Conservation (phyloP, 2,888 invertebrate genomes). For the Drosophila quinaria region DNA sequence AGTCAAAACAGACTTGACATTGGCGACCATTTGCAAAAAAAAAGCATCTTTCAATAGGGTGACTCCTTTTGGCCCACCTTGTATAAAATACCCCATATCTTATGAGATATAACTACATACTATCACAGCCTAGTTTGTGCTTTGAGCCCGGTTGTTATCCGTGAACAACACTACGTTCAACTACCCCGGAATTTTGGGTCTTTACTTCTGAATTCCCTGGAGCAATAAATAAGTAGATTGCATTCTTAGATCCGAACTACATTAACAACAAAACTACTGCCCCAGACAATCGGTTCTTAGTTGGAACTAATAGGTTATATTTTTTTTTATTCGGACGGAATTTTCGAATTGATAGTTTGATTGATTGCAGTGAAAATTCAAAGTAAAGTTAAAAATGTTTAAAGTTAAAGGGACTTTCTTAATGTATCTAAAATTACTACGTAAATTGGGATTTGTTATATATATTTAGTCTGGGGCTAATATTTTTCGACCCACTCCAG, state of each 20-base stretch:
- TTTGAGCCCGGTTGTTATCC: too few species aligned
- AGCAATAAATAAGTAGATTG: constrained; percentile 7
- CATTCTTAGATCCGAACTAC: background rate
- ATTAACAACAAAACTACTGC: background rate
- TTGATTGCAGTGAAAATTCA: background rate
- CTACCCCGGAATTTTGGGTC: too few species aligned
- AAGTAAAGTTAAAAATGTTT: background rate
- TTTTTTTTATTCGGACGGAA: background rate
- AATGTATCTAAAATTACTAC: background rate
- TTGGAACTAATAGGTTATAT: constrained; percentile 16
- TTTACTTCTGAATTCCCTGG: background rate
- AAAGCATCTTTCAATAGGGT: too few species aligned
- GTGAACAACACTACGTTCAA: too few species aligned
- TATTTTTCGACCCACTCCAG: background rate
- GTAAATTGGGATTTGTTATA: too few species aligned
- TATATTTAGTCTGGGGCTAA: background rate
- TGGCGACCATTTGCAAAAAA: too few species aligned
- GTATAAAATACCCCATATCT: too few species aligned
- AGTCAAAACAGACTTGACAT: too few species aligned
- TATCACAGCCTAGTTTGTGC: too few species aligned
- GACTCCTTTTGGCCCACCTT: too few species aligned
- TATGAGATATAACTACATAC: too few species aligned
- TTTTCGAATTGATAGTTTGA: background rate
- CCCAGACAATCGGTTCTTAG: constrained; percentile 66
- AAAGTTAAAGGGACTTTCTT: background rate